Base-by-base conservation (phyloP, 2,888 invertebrate species). In the Parnassius glacialis region DNA sequence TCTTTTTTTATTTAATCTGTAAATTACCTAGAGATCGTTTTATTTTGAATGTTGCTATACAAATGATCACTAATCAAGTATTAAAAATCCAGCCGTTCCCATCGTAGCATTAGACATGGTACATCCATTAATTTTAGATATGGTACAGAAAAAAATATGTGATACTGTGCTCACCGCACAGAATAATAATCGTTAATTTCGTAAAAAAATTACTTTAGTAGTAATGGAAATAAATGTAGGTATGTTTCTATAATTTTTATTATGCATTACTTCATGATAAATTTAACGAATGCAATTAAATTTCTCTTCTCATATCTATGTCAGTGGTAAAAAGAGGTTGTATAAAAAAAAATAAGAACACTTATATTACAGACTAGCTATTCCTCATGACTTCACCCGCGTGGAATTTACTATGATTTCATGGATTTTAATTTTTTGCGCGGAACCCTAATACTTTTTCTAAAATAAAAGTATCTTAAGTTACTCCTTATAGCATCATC, bases 101-200 rank as follows among this genome's bases (percentile, higher is more conserved):
- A 62, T 52, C 58, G 58, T 54, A 16, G 50, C 57, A 62, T 62
- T 62, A 62, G 62, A 54, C 44, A 62, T 53, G 62, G 57, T 62
- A 58, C 9, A 62, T 44, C 45, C 59, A 54, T 62, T 51, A 48
- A 44, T n/a, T 58, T 57, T 25, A 13, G 43, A 42, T 34, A 34
- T 34, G 34, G 34, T 34, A 34, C 34, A 34, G 53, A 58, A 62
- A 62, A 61, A 59, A 52, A 55, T 55, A 53, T 58, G 62, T 58
- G 53, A 54, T 58, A 62, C 62, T n/a, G 50, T 60, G 52, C 20
- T 13, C 54, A 50, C 16, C 51, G 45, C 16, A 25, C 51, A 44
- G 20, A 20, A 20, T 43, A 48, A 48, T 34, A 53, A 48, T 54
- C 62, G 44, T 54, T 57, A 52, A 48, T 60, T 61, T 57, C 55